Base-by-base conservation (phyloP, 2,113 vertebrate genomes). In the Atrichornis clamosus region DNA sequence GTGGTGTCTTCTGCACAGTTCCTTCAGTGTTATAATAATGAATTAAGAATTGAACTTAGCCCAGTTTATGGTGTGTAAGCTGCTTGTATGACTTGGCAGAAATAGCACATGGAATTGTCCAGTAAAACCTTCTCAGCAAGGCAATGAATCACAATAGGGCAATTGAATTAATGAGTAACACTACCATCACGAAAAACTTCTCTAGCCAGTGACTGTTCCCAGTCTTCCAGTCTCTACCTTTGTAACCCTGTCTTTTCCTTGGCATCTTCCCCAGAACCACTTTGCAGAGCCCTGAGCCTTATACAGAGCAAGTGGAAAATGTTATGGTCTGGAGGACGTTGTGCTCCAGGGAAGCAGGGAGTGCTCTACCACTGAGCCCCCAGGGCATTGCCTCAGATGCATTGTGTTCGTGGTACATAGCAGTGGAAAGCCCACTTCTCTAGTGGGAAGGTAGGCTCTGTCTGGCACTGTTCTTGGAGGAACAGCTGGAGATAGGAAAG, bases 41-140 rank as follows among this genome's bases (percentile, higher is more conserved):
- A 86, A 89, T 50, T 67, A 90, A 67, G 35, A 84, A 41, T 9
- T 90, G 56, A 94, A n/a, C 27, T 67, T 84, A 69, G 60, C 72
- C 69, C 82, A 78, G 41, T 68, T 90, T n/a, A 60, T 67, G 30
- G 41, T 41, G 7, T 58, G 32, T 75, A 78, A 86, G 37, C 47
- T 42, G 37, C 76, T 84, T 81, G 64, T 93, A 68, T 89, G 56
- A 92, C 47, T 92, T 93, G 58, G 79, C 88, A 93, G 92, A 90
- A 89, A 37, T 15, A 90, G 39, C 19, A 30, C 28, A 68, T 30
- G 84, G 68, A 90, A 90, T 59, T 50, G 52, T 58, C 67, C 70
- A 83, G 32, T 88, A 74, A 90, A 91, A 85, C 27, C 19, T 33
- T 76, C 52, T 86, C 26, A 24, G 60, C 44, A 41, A 22, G n/a